phyloP scores from a whole-genome alignment of 2,797 vertebrate species.

The Neosilurus hyrtlii region DNA sequence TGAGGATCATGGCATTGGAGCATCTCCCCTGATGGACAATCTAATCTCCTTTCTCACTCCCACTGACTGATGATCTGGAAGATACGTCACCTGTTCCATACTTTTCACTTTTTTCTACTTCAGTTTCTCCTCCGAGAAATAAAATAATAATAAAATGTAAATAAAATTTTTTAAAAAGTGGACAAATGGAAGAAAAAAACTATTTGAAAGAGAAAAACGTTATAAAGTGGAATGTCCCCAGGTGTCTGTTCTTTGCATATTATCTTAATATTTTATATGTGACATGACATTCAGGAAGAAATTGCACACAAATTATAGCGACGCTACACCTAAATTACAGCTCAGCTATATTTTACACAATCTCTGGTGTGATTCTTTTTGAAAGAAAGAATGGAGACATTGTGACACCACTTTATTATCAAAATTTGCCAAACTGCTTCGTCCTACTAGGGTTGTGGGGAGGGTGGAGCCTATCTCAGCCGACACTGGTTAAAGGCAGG shows the following conservation, averaged over 20 bases:
- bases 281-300: neutral
- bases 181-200: neutral
- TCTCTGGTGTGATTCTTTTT: neutral
- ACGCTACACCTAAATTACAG: neutral
- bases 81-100: neutral
- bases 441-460: no score
- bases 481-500: no score
- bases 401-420: neutral
- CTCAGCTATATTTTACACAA: neutral
- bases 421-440: no score
- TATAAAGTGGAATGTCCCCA: no score
- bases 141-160: neutral
- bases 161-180: neutral
- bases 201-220: neutral
- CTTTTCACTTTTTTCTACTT: neutral
- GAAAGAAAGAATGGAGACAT: neutral
- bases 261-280: neutral
- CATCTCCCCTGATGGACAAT: slow-evolving; percentile 7
- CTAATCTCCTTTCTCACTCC: slow-evolving; percentile 13
- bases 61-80: neutral
- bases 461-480: no score
- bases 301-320: neutral
- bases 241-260: neutral
- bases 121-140: neutral
- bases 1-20: slow-evolving; percentile 6